Evolutionary conservation across 2,113 vertebrate genomes (phyloP).

Genomic region (Epinephelus fuscoguttatus): DNA sequence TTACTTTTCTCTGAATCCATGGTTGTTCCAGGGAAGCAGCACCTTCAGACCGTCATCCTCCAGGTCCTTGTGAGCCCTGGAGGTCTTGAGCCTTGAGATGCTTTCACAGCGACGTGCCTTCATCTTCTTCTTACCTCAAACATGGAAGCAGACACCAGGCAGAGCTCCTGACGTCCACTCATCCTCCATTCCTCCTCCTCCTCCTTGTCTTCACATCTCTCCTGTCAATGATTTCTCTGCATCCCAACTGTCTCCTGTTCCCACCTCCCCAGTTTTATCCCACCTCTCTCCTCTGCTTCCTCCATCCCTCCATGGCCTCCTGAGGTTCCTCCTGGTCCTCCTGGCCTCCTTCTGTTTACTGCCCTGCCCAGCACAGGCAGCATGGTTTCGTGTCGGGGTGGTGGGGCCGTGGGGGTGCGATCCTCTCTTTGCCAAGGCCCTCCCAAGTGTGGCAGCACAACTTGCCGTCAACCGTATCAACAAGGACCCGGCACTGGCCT

Average conservation of each 20-base stretch:
- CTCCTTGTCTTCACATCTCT: background rate
- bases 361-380: slow-evolving; percentile 51
- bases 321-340: slow-evolving; percentile 55
- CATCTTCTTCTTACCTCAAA: slow-evolving; percentile 21
- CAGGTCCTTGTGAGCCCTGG: slow-evolving; percentile 16
- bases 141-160: slow-evolving; percentile 26
- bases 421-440: slow-evolving; percentile 85
- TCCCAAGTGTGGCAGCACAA: slow-evolving; percentile 83
- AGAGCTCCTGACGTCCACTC: background rate
- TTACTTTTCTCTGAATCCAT: background rate
- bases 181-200: background rate
- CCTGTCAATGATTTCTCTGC: background rate
- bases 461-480: slow-evolving; percentile 86
- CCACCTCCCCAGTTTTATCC: background rate
- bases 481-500: slow-evolving; percentile 76
- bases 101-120: slow-evolving; percentile 18
- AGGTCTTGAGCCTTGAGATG: slow-evolving; percentile 47
- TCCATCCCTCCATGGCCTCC: background rate
- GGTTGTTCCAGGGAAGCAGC: slow-evolving; percentile 24
- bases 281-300: background rate
- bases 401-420: slow-evolving; percentile 88
- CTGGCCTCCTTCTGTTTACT: slow-evolving; percentile 53
- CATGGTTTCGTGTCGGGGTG: slow-evolving; percentile 81
- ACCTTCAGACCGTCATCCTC: slow-evolving; percentile 12
- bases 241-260: background rate